phyloP scores from a whole-genome alignment of 2,888 invertebrate genomes.

The Caenorhabditis doughertyi region DNA sequence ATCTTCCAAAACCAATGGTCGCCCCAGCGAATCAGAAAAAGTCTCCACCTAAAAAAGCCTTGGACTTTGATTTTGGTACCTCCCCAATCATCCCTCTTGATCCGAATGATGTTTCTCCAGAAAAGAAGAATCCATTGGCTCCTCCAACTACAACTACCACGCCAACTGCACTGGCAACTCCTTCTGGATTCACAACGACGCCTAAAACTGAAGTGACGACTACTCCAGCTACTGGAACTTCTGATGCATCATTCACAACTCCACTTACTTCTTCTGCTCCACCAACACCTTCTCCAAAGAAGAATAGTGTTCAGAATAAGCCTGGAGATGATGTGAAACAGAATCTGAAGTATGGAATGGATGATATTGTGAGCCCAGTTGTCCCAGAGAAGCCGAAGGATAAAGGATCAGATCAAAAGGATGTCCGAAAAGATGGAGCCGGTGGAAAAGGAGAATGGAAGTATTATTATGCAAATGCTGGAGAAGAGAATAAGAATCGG shows the following conservation, averaged over 20 bases:
- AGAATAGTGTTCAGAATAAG: background rate
- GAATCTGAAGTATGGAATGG: constrained; percentile 21
- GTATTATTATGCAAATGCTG: constrained; percentile 23
- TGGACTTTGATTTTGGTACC: background rate
- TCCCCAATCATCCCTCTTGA: constrained; percentile 17
- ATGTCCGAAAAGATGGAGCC: constrained; percentile 19
- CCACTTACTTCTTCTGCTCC: background rate
- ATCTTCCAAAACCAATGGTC: background rate
- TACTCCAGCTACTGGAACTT: background rate
- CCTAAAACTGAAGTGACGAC: background rate
- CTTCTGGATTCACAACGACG: constrained; percentile 1
- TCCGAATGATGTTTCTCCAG: constrained; percentile 5
- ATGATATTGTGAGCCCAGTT: constrained; percentile 46
- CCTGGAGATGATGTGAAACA: constrained; percentile 26
- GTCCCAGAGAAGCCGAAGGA: background rate
- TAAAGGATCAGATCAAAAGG: background rate
- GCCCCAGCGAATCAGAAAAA: background rate
- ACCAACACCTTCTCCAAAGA: background rate
- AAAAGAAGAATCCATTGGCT: constrained; percentile 5
- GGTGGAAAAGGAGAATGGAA: constrained; percentile 49
- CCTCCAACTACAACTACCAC: constrained; percentile 5
- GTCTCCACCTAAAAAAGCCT: background rate
- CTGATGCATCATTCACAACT: background rate
- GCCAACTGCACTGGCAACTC: background rate
- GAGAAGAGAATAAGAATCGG: background rate